Evolutionary conservation across 2,888 invertebrate genomes (phyloP), one percentile per base, ranked within the genome.

Genomic region (Drosophila limbata): DNA sequence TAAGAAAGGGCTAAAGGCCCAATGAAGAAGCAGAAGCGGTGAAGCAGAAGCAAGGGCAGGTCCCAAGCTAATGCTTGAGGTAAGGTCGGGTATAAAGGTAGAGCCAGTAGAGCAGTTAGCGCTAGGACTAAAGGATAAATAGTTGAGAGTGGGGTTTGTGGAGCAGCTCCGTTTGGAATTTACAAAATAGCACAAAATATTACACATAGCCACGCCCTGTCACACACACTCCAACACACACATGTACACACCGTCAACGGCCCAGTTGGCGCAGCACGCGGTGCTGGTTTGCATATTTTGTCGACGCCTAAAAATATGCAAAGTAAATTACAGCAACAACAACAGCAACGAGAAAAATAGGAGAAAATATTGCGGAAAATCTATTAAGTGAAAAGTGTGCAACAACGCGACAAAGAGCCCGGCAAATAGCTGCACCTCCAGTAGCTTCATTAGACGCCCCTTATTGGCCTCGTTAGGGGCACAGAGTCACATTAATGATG

Each of bases 131-230:
- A n/a, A 6, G 13, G 1, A 1, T 8, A n/a, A 8, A n/a, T n/a
- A 21, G 44, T 35, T 4, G 2, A 35, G 35, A 19, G 8, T n/a
- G 21, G 33, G 51, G 4, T 21, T 13, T 15, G 45, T 17, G 45
- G 25, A 21, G 60, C 60, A 15, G 53, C 33, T 35, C 33, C 52
- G 57, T 60, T 63, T 61, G 69, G 51, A 73, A 69, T 73, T 66
- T 69, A 82, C 79, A 82, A 82, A 80, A 79, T 80, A 82, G 72
- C 77, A 68, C 79, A 77, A 77, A 78, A 77, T 74, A 77, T 79
- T 61, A 82, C 69, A 74, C 63, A 72, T 33, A 35, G 79, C 62
- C 79, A 74, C 78, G 79, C 79, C 81, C 67, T 21, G 31, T 42
- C 31, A 53, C 44, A 39, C 60, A 51, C 42, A 28, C 50, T 10